Evolutionary conservation across 2,888 invertebrate genomes (phyloP), one percentile per base, ranked within the genome.

Genomic region (Ernsta delagoae): DNA sequence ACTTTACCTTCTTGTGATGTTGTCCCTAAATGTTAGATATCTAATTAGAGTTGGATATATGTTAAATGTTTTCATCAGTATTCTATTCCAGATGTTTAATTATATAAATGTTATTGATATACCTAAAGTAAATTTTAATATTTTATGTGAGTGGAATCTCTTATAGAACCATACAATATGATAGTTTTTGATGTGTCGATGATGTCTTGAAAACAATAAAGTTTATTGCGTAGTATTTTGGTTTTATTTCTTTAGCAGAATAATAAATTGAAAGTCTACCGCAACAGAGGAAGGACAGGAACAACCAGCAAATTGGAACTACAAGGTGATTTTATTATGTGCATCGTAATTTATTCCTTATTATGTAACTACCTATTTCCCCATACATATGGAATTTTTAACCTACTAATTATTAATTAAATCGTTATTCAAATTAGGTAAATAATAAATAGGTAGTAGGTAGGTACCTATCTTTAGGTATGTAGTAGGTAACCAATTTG

Each of bases 1-100:
- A 77, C 79, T 63, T 62, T 43, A 56, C 45, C 68, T 77, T 89
- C 88, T 90, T 89, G 89, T 89, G 88, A 56, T 62, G 53, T 57
- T 67, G 45, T 88, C 88, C 84, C 85, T 73, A 73, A 73, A 74
- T 73, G 81, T 83, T 87, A 88, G 85, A 75, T 75, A n/a, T 72
- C 11, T 79, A 78, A 74, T 71, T 79, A 79, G 78, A 78, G 59
- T 75, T 80, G 80, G 83, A 82, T 81, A 78, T 85, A 88, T 90
- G 88, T 91, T 89, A 83, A 86, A 89, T 89, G 87, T 90, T 88
- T 78, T 85, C 78, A 87, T 82, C 88, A 90, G 88, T 75, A 75
- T 84, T 85, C 62, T 62, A 68, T 57, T 68, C 57, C 68, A 68
- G 78, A 84, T 84, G 87, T 86, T 87, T 89, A 81, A 84, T 79